A percentile compares a stretch with the other conserved stretches of the same genome.
Evolutionary conservation across 1,140 invertebrate genomes (phyloP).

Genomic region (Pachyrhynchus sulphureomaculatus): DNA sequence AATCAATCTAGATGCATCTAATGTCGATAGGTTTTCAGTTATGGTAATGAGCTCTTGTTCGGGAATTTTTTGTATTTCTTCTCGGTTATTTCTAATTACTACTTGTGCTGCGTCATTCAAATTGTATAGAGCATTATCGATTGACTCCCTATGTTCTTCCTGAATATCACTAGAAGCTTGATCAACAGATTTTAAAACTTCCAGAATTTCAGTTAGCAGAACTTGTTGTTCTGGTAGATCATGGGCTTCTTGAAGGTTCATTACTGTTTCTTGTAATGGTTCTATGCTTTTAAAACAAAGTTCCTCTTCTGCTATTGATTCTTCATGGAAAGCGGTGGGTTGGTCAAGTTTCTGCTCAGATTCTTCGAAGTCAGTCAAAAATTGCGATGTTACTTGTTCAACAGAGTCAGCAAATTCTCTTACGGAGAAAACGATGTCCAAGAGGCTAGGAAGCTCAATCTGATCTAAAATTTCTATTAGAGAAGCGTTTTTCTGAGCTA

Average conservation of each 20-base stretch:
- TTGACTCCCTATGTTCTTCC: slow-evolving; percentile 4
- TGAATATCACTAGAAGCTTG: background rate
- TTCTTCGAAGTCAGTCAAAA: background rate
- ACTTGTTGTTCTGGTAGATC: slow-evolving; percentile 19
- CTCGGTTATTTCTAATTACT: slow-evolving; percentile 13
- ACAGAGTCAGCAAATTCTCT: slow-evolving; percentile 28
- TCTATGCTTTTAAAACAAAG: slow-evolving; percentile 20
- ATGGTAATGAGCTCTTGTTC: background rate
- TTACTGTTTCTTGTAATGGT: slow-evolving; percentile 10
- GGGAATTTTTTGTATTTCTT: background rate
- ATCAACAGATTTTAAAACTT: slow-evolving; percentile 20
- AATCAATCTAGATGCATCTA: slow-evolving; percentile 1
- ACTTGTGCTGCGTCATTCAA: slow-evolving; percentile 16
- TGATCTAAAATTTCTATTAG: slow-evolving; percentile 14
- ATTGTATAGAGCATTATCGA: slow-evolving; percentile 7
- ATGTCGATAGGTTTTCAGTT: background rate
- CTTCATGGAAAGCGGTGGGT: background rate
- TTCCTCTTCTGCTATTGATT: slow-evolving; percentile 19
- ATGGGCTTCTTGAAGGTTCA: background rate
- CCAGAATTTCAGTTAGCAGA: slow-evolving; percentile 16
- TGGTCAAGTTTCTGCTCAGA: background rate
- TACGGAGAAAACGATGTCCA: slow-evolving; percentile 23
- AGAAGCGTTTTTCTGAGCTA: slow-evolving; percentile 12
- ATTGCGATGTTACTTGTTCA: slow-evolving; percentile 6
- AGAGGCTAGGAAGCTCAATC: slow-evolving; percentile 18